Percentiles rank a stretch among this genome's conserved stretches.
phyloP scores from a whole-genome alignment of 1,140 invertebrate species.

The Bombus huntii region DNA sequence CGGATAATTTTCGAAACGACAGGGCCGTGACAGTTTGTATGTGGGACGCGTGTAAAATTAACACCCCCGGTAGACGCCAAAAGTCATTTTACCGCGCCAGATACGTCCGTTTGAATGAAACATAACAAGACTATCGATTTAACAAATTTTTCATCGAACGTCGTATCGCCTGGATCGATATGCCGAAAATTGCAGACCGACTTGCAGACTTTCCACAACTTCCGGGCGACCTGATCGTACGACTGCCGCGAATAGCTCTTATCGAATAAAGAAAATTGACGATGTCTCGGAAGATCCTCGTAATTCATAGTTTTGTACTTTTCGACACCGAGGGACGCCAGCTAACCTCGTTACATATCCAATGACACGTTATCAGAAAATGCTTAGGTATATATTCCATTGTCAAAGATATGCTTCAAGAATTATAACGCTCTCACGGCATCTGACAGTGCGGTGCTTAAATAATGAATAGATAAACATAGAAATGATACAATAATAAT shows the following conservation, averaged over 20 bases:
- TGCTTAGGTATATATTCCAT: neutral
- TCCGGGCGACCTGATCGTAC: neutral
- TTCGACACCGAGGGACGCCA: slow-evolving; percentile 43
- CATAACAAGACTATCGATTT: slow-evolving; percentile 16
- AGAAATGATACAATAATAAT: slow-evolving; percentile 66
- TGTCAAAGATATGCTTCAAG: slow-evolving; percentile 29
- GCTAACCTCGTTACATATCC: slow-evolving; percentile 50
- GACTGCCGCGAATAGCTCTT: neutral
- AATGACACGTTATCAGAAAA: neutral
- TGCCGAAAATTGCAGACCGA: slow-evolving; percentile 41
- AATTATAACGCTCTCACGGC: slow-evolving; percentile 40
- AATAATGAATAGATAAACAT: slow-evolving; percentile 49
- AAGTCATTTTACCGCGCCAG: too few species aligned
- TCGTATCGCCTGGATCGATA: too few species aligned
- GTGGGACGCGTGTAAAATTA: neutral
- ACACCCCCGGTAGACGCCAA: rapidly evolving
- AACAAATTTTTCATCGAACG: neutral
- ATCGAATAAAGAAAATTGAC: neutral
- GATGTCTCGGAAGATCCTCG: slow-evolving; percentile 31
- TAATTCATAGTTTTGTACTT: slow-evolving; percentile 18
- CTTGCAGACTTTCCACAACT: slow-evolving; percentile 35
- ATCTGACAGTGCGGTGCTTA: slow-evolving; percentile 3
- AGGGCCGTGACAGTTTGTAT: too few species aligned
- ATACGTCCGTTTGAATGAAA: too few species aligned
- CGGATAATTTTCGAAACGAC: too few species aligned